phyloP scores from a whole-genome alignment of 2,888 invertebrate genomes.

The Teleogryllus oceanicus region DNA sequence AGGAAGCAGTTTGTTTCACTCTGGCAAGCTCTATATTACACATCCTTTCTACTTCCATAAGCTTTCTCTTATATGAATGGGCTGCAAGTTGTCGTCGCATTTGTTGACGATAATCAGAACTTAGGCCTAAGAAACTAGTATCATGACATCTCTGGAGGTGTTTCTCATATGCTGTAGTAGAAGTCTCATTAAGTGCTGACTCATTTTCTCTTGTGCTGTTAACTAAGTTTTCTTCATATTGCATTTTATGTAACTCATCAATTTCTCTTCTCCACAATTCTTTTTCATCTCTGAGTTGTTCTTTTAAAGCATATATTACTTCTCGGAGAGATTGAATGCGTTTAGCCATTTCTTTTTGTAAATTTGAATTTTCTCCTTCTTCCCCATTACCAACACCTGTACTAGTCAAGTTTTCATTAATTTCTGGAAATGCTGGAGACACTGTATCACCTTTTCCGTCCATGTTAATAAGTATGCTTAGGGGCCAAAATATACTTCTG shows the following conservation, averaged over 20 bases:
- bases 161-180: slow-evolving; percentile 43
- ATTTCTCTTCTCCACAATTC: slow-evolving; percentile 46
- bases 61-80: slow-evolving; percentile 46
- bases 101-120: slow-evolving; percentile 44
- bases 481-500: no score
- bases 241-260: slow-evolving; percentile 42
- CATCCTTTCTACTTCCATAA: slow-evolving; percentile 49
- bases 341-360: neutral
- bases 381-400: neutral
- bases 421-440: neutral
- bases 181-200: neutral
- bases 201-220: neutral
- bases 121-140: slow-evolving; percentile 41
- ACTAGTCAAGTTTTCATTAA: neutral
- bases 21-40: slow-evolving; percentile 48
- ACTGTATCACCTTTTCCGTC: neutral
- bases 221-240: neutral
- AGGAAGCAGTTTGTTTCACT: slow-evolving; percentile 46
- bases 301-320: slow-evolving; percentile 43
- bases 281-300: slow-evolving; percentile 44
- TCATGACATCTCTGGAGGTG: slow-evolving; percentile 45
- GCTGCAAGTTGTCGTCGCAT: slow-evolving; percentile 45
- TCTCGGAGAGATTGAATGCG: slow-evolving; percentile 39
- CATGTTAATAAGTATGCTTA: neutral
- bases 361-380: slow-evolving; percentile 1